Evolutionary conservation across 2,797 vertebrate genomes (phyloP).

Genomic region (Coranthus polyacanthus): DNA sequence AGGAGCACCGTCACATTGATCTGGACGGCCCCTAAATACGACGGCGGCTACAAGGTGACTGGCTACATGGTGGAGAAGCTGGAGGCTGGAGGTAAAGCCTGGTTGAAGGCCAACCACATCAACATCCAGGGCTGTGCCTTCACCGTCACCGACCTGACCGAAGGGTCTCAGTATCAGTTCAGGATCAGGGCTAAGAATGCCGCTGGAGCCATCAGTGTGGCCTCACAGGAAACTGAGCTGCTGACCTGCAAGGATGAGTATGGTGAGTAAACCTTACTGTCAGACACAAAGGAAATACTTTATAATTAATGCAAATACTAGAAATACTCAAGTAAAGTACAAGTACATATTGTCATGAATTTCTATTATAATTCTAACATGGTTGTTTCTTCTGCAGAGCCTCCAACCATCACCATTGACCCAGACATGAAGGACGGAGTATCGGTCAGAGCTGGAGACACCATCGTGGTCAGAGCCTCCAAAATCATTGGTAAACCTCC

Average conservation of each 20-base stretch:
- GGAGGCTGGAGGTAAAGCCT: constrained; percentile 91
- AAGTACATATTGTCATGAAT: neutral
- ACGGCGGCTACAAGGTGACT: constrained; percentile 95
- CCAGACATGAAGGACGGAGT: constrained; percentile 95
- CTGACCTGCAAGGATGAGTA: constrained; percentile 98
- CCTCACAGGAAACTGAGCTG: constrained; percentile 93
- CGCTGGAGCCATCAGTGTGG: constrained; percentile 94
- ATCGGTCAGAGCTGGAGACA: constrained; percentile 94
- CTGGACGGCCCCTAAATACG: constrained; percentile 97
- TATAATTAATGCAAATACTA: too few species aligned
- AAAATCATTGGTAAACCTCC: constrained; percentile 97
- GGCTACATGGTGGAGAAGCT: constrained; percentile 97
- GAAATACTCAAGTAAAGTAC: too few species aligned
- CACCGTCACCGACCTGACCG: constrained; percentile 93
- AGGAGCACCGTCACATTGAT: constrained; percentile 94
- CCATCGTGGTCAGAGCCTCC: constrained; percentile 92
- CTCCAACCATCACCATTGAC: constrained; percentile 94
- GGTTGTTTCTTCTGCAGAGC: constrained; percentile 86
- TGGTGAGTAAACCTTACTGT: constrained; percentile 82
- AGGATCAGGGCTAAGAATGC: constrained; percentile 97
- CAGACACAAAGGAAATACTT: too few species aligned
- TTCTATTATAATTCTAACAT: neutral
- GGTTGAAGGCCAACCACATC: constrained; percentile 97
- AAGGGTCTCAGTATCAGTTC: constrained; percentile 95
- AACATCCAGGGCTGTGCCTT: constrained; percentile 96